A percentile compares a stretch with the other conserved stretches of the same genome.
These are phyloP conservation scores for Pangasius sanitwongsei DNA, from an alignment of 2,797 vertebrate genomes.

Conservation along the genomic window DNA sequence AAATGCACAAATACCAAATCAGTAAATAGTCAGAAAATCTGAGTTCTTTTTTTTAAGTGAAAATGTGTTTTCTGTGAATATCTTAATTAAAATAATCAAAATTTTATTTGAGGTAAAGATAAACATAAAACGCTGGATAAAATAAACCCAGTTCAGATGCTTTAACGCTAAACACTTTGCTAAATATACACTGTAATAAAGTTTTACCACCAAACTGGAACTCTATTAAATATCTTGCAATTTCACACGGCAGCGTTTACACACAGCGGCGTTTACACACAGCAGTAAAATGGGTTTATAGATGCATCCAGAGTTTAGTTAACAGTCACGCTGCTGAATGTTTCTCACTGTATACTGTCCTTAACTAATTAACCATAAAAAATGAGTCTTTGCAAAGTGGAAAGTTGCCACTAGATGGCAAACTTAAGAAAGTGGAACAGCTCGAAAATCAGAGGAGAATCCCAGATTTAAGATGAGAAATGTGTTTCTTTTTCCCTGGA, in stretches of 20 bases:
- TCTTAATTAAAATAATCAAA: not conserved
- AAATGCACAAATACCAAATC: not conserved
- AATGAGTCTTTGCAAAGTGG: constrained; percentile 12
- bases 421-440: not conserved
- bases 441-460: not conserved
- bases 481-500: too few relatives aligned
- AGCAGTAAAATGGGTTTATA: not conserved
- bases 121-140: not conserved
- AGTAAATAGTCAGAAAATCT: not conserved
- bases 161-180: not conserved
- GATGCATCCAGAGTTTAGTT: constrained; percentile 20
- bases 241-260: not conserved
- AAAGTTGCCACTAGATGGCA: constrained; percentile 51
- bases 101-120: not conserved
- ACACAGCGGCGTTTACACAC: not conserved
- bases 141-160: not conserved
- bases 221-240: not conserved
- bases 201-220: constrained; percentile 2
- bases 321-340: constrained; percentile 20
- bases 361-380: not conserved
- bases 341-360: not conserved
- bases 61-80: not conserved
- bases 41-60: too few relatives aligned
- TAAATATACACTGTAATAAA: not conserved
- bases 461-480: not conserved